Base-by-base conservation (phyloP, 2,113 vertebrate species). In the Condylura cristata region DNA sequence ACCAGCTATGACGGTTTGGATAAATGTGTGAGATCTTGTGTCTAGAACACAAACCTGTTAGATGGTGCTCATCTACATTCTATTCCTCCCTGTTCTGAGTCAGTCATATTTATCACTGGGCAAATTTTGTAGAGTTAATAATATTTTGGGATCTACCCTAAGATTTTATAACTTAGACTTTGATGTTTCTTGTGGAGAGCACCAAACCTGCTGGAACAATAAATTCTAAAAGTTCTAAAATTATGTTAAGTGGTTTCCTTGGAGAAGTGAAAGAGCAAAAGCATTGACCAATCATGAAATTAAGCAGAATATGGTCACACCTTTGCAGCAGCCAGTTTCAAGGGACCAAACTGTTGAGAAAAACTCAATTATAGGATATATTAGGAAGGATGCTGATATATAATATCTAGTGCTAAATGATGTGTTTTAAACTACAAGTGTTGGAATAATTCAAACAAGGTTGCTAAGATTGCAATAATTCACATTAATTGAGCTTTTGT, bases 1-100 rank as follows among this genome's bases (percentile, higher is more conserved):
- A 75, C 48, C 66, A 85, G 39, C 26, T 96, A 81, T n/a, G 53
- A 20, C 51, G 71, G 44, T 81, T 90, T 82, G 65, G 61, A 74
- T 18, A 60, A 75, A 72, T 41, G 46, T 66, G 20, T 61, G 61
- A 81, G 89, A 88, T 41, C 41, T 22, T 87, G 34, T 90, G 34
- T 37, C 24, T 4, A 17, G 60, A 5, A 17, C 56, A 79, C 12
- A 82, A 13, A 72, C 48, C 48, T 39, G 32, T 30, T 70, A 20
- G 63, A 26, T 28, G 53, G 14, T 24, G 68, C 53, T 46, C n/a
- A 26, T 22, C 39, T 48, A 13, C 34, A 60, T 63, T 75, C 5
- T 34, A 30, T 53, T 70, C 30, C 4, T 71, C 28, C 37, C 9
- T 13, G 20, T 72, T 61, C 61, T 66, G 34, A 78, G 46, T 68